phyloP scores from a whole-genome alignment of 1,140 invertebrate species.

The Dreissena polymorpha region DNA sequence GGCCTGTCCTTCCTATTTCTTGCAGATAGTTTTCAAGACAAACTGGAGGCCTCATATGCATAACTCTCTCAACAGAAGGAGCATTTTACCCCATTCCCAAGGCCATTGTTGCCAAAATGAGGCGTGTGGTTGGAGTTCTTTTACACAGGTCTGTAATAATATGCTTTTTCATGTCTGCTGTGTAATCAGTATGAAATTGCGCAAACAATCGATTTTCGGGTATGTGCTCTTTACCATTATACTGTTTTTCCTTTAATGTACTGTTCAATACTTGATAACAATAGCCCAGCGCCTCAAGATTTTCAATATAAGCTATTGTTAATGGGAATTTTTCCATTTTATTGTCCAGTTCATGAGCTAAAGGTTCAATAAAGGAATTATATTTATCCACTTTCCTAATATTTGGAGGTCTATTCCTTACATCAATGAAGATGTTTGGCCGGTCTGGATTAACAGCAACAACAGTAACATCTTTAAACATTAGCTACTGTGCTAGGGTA shows the following conservation, averaged over 20 bases:
- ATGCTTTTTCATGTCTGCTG: conserved; percentile 48
- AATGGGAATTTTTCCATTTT: conserved; percentile 38
- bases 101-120: conserved; percentile 60
- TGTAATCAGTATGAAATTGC: conserved; percentile 56
- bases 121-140: conserved; percentile 46
- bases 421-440: conserved; percentile 42
- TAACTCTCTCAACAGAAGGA: conserved; percentile 39
- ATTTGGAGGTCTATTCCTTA: conserved; percentile 36
- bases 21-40: conserved; percentile 60
- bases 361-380: conserved; percentile 34
- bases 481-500: conserved; percentile 10
- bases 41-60: conserved; percentile 55
- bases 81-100: conserved; percentile 62
- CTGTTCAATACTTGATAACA: conserved; percentile 41
- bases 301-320: conserved; percentile 57
- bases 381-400: conserved; percentile 53
- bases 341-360: conserved; percentile 20
- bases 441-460: conserved; percentile 11
- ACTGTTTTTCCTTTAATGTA: conserved; percentile 26
- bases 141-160: conserved; percentile 53
- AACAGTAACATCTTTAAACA: conserved; percentile 16
- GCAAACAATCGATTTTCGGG: conserved; percentile 61
- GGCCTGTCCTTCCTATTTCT: conserved; percentile 56
- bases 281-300: conserved; percentile 58
- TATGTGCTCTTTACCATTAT: conserved; percentile 10